These are phyloP conservation scores for Chrysomela aeneicollis DNA, from an alignment of 2,888 invertebrate species.

Conservation along the genomic window DNA sequence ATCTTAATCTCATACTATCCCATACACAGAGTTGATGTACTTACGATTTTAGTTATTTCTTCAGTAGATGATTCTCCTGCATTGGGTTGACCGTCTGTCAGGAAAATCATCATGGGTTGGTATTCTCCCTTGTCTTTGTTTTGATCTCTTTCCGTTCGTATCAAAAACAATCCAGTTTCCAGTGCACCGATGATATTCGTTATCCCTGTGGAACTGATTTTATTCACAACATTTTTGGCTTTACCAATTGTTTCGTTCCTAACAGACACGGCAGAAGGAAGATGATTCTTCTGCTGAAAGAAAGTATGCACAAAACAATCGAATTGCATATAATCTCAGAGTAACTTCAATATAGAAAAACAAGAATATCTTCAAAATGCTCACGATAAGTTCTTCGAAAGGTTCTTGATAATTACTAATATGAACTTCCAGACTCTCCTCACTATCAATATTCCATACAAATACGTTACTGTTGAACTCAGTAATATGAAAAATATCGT, in stretches of 20 bases:
- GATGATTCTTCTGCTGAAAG: constrained; percentile 6
- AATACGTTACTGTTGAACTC: constrained; percentile 32
- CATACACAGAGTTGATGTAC: constrained; percentile 13
- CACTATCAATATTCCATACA: constrained; percentile 34
- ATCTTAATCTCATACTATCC: no score
- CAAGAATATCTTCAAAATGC: not conserved
- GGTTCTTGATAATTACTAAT: constrained; percentile 45
- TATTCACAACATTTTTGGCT: not conserved
- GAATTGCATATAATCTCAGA: no score
- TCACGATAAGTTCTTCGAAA: constrained; percentile 26
- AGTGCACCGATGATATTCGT: constrained; percentile 14
- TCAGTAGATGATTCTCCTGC: constrained; percentile 2
- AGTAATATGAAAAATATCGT: constrained; percentile 32
- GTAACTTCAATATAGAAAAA: no score
- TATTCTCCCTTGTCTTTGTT: constrained; percentile 51
- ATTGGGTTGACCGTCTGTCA: constrained; percentile 70
- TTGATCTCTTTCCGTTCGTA: not conserved
- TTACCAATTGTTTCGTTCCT: constrained; percentile 5
- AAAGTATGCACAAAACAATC: not conserved
- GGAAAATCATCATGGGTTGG: constrained; percentile 70
- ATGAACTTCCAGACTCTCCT: constrained; percentile 56
- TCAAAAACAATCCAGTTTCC: constrained; percentile 3
- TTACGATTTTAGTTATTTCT: constrained; percentile 15
- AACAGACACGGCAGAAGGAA: constrained; percentile 8
- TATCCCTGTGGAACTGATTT: not conserved